phyloP scores from a whole-genome alignment of 1,140 invertebrate genomes.

The Brachionus koreanus region DNA sequence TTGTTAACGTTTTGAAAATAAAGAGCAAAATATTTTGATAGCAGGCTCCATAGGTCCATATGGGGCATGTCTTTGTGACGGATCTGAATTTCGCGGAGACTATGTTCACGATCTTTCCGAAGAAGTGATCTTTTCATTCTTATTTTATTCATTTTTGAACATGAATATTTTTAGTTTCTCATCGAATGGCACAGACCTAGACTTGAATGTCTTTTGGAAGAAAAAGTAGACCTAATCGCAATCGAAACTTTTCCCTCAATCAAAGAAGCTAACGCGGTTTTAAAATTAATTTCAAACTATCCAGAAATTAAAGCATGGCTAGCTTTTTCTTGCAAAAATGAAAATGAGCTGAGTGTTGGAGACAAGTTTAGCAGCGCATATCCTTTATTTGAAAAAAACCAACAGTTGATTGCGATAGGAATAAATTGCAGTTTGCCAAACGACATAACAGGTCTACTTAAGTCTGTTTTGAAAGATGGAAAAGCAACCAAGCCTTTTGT shows the following conservation, averaged over 20 bases:
- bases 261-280: constrained; percentile 73
- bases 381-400: constrained; percentile 60
- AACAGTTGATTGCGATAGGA: constrained; percentile 73
- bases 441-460: constrained; percentile 62
- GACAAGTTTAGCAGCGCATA: constrained; percentile 68
- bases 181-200: constrained; percentile 75
- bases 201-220: constrained; percentile 70
- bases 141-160: neutral
- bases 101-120: constrained; percentile 69
- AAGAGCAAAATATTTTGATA: constrained; percentile 58
- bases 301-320: constrained; percentile 73
- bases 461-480: constrained; percentile 57
- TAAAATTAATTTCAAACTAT: constrained; percentile 71
- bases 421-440: constrained; percentile 76
- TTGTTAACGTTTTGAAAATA: constrained; percentile 29
- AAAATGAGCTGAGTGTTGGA: constrained; percentile 60
- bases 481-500: constrained; percentile 62
- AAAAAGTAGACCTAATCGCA: constrained; percentile 74
- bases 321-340: constrained; percentile 71
- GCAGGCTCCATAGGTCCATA: constrained; percentile 83
- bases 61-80: constrained; percentile 77
- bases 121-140: constrained; percentile 55
- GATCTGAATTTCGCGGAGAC: constrained; percentile 80
- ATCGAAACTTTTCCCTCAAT: constrained; percentile 82
- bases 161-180: constrained; percentile 58